Evolutionary conservation across 1,140 invertebrate genomes (phyloP), one percentile per base, ranked within the genome.

Genomic region (Reticulitermes speratus): DNA sequence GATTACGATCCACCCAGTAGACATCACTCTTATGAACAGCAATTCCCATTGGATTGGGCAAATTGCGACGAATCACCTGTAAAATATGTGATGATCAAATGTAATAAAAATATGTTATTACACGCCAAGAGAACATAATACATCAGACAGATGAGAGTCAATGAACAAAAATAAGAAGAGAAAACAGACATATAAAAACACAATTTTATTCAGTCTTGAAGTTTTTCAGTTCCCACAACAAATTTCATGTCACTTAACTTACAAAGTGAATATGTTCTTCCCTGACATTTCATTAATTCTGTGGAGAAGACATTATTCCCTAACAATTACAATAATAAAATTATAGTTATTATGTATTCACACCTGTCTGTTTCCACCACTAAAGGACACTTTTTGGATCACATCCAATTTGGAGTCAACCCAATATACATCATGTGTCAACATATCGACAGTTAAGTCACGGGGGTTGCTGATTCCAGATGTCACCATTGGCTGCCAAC

Each of bases 401-500:
- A 95, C 96, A 90, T 99, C 98, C 32, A 98, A 92, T 89, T 96
- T 96, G 0, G 97, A 97, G 90, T 99, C 99, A 0, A 98, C 97
- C 98, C 98, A 99, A 90, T 98, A 99, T 0, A 99, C 95, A 89
- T 99, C 97, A 89, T 99, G 96, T 0, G 97, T 99, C 38, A 94
- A 91, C 92, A 98, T 97, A 91, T 99, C 98, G 65, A 99, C 96
- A 2, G 98, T 97, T 19, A 99, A 92, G 90, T 98, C 98, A 84
- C 96, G 93, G 0, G 99, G 99, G 88, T 96, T 96, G 52, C 95
- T 96, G 82, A 99, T 97, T 19, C 97, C 97, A 3, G 96, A 96
- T 0, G 96, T 97, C 0, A 99, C 97, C 48, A 99, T 93, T 0
- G 97, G 95, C 44, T 93, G 94, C 94, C 97, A 97, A 88, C 97